A percentile compares a stretch with the other conserved stretches of the same genome.
Evolutionary conservation across 2,888 invertebrate species (phyloP).

Genomic region (Cheilosia scutellata): DNA sequence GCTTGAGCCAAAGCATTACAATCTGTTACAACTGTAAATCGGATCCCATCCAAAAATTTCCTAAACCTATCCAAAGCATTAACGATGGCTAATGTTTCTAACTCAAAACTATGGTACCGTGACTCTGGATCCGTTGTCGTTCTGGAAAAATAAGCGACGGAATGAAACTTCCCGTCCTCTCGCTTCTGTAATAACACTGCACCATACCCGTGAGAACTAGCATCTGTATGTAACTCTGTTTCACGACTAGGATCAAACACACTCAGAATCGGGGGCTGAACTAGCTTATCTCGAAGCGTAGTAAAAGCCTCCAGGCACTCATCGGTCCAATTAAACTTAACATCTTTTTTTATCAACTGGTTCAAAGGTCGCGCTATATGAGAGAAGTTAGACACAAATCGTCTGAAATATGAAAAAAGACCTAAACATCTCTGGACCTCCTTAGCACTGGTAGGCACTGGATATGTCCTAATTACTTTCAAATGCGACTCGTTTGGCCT

Average conservation of each 20-base stretch:
- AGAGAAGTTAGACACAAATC: background rate
- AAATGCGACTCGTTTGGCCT: too few species aligned
- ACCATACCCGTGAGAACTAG: background rate
- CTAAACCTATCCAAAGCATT: background rate
- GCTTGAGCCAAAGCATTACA: background rate
- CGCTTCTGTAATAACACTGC: background rate
- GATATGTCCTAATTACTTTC: too few species aligned
- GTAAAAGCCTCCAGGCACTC: background rate
- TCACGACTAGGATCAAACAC: background rate
- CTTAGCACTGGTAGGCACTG: too few species aligned
- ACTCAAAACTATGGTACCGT: background rate
- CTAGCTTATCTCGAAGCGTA: background rate
- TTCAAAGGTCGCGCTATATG: background rate
- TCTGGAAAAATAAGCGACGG: background rate
- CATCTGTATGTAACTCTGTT: background rate
- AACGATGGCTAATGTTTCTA: background rate
- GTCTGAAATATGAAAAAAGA: background rate
- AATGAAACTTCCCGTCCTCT: background rate
- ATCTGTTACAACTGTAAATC: background rate
- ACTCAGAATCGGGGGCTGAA: background rate
- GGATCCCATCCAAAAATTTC: background rate
- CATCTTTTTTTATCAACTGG: background rate
- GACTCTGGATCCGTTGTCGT: background rate
- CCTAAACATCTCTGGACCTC: background rate
- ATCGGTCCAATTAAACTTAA: background rate